These are phyloP conservation scores for Lepidochrysops patricia DNA, from an alignment of 2,888 invertebrate genomes.

Conservation along the genomic window DNA sequence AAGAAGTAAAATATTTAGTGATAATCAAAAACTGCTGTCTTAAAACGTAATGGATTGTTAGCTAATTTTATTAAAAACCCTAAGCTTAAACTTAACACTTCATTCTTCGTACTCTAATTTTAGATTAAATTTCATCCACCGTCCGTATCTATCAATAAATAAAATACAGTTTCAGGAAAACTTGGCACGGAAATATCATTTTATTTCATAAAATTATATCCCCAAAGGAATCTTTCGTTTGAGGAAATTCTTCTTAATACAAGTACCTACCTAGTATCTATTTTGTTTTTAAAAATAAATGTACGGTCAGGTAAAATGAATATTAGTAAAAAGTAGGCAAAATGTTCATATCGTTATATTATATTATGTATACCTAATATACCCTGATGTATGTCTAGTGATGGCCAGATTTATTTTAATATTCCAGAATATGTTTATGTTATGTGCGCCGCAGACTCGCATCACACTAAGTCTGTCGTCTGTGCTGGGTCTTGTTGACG, in stretches of 20 bases:
- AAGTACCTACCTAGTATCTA: not conserved
- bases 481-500: no score
- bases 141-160: constrained; percentile 2
- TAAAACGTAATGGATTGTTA: no score
- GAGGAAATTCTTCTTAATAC: not conserved
- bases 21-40: no score
- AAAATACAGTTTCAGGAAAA: constrained; percentile 5
- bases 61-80: no score
- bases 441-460: no score
- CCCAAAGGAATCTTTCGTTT: constrained; percentile 6
- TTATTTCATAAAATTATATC: constrained; percentile 4
- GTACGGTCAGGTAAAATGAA: not conserved
- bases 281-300: not conserved
- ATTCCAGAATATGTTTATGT: no score
- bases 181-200: constrained; percentile 12
- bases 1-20: no score
- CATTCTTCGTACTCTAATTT: not conserved
- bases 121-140: not conserved
- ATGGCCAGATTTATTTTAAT: no score
- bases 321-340: not conserved
- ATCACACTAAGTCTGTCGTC: no score
- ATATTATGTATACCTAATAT: not conserved
- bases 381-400: no score
- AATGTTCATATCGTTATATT: no score
- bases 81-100: not conserved